These are phyloP conservation scores for Brachyhypopomus gauderio DNA, from an alignment of 2,113 vertebrate species.

Conservation along the genomic window DNA sequence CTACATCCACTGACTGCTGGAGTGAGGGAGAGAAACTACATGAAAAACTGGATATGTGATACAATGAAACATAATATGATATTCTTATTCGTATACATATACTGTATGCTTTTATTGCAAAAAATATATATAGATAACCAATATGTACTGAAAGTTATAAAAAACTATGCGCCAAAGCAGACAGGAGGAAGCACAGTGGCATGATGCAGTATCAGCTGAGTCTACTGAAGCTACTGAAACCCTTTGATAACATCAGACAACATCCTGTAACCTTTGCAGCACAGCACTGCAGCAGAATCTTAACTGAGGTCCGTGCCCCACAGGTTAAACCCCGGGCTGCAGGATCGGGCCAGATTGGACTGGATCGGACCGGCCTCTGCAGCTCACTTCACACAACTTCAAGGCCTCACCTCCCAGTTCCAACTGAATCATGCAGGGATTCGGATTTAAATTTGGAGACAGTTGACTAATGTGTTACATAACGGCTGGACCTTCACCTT, in stretches of 20 bases:
- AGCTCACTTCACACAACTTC: no score
- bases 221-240: background rate
- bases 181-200: constrained; percentile 1
- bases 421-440: background rate
- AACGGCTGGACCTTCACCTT: background rate
- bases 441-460: background rate
- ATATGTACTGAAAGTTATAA: no score
- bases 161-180: background rate
- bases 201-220: background rate
- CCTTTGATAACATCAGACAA: constrained; percentile 14
- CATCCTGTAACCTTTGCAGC: constrained; percentile 12
- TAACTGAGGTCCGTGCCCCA: background rate
- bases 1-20: background rate
- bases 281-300: background rate
- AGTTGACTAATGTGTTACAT: background rate
- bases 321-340: no score
- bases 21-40: background rate
- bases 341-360: no score
- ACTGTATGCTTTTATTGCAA: no score
- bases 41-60: background rate
- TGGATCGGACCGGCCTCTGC: no score
- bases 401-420: background rate
- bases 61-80: background rate
- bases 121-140: no score
- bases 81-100: no score